Conservation (phyloP, 2,888 invertebrate genomes). For the Dioctria linearis region DNA sequence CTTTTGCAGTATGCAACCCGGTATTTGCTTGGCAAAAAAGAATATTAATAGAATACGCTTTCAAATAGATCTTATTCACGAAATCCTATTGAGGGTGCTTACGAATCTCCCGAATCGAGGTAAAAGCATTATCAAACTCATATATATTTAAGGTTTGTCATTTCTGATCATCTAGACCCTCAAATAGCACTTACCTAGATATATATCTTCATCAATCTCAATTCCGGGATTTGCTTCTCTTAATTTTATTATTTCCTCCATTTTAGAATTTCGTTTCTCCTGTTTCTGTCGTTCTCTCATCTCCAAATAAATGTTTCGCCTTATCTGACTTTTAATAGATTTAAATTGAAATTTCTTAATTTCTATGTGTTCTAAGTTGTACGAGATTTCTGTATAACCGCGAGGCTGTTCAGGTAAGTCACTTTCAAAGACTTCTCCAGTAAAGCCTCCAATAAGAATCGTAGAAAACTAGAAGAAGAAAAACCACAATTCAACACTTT, state of each 20-base stretch:
- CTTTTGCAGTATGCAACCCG: too few relatives aligned
- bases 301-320: conserved; percentile 74
- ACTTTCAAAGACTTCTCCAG: conserved; percentile 74
- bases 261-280: conserved; percentile 72
- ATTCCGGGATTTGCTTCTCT: conserved; percentile 75
- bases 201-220: conserved; percentile 75
- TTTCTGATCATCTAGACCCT: too few relatives aligned
- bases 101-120: too few relatives aligned
- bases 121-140: too few relatives aligned
- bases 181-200: conserved; percentile 72
- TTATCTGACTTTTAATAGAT: conserved; percentile 76
- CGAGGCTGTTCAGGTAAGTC: conserved; percentile 71
- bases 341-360: conserved; percentile 72
- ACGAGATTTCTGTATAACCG: conserved; percentile 71
- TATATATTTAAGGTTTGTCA: too few relatives aligned
- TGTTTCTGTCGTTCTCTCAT: conserved; percentile 73
- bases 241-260: conserved; percentile 75
- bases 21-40: too few relatives aligned
- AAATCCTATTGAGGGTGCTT: too few relatives aligned
- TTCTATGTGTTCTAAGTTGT: conserved; percentile 67
- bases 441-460: conserved; percentile 73
- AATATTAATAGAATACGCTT: too few relatives aligned
- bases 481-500: not conserved
- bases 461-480: not conserved
- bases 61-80: too few relatives aligned